phyloP scores from a whole-genome alignment of 2,113 vertebrate species.

The Albula goreensis region DNA sequence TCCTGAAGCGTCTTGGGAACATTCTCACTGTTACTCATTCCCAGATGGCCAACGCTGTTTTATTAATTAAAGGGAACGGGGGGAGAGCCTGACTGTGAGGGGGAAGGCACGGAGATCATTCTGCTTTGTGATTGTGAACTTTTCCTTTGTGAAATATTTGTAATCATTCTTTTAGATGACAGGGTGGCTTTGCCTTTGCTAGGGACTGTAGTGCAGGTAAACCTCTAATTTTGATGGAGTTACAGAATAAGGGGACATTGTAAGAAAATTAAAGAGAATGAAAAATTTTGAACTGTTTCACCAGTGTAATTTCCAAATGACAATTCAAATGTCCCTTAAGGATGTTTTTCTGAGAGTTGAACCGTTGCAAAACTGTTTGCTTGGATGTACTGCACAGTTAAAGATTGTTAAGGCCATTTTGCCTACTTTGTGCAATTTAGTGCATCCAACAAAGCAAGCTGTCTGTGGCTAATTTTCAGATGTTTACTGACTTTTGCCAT shows the following conservation, averaged over 20 bases:
- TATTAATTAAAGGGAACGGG: constrained; percentile 63
- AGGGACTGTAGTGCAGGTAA: constrained; percentile 30
- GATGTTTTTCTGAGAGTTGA: neutral
- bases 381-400: neutral
- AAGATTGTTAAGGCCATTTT: neutral
- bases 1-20: constrained; percentile 57
- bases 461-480: neutral
- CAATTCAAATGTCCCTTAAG: neutral
- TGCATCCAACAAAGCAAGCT: neutral
- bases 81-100: constrained; percentile 45
- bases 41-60: constrained; percentile 66
- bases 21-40: constrained; percentile 57
- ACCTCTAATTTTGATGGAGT: constrained; percentile 29
- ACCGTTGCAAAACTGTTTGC: neutral
- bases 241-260: constrained; percentile 23
- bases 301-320: neutral
- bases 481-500: neutral
- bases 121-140: constrained; percentile 56
- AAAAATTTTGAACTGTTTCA: neutral
- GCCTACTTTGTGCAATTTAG: neutral
- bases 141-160: constrained; percentile 51
- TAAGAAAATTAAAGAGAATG: neutral
- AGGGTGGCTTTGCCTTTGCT: constrained; percentile 40
- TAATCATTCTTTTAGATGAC: constrained; percentile 55
- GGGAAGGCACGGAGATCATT: constrained; percentile 60